Conservation (phyloP, 2,113 vertebrate species). For the Lates calcarifer region DNA sequence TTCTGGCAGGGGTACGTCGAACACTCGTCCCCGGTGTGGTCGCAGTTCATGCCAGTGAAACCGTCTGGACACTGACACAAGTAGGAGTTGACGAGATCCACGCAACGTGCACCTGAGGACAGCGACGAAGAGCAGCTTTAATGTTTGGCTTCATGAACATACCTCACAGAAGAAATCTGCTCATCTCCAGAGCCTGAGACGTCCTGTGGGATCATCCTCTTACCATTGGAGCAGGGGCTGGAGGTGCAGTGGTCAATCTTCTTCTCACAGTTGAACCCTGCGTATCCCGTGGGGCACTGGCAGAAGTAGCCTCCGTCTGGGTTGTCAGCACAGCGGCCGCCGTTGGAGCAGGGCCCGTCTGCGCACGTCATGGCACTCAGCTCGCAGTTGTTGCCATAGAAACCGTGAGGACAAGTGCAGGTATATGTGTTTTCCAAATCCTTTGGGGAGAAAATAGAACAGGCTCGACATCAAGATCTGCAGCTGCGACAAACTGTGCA, state of each 20-base stretch:
- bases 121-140: not conserved
- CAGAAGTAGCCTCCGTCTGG: conserved; percentile 94
- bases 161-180: too few species aligned
- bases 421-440: conserved; percentile 94
- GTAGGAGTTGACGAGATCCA: conserved; percentile 93
- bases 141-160: not conserved
- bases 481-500: not conserved
- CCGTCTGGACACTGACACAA: conserved; percentile 94
- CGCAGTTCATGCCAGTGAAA: conserved; percentile 92
- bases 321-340: conserved; percentile 92
- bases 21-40: conserved; percentile 90
- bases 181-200: not conserved
- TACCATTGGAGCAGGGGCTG: conserved; percentile 94
- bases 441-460: conserved; percentile 75
- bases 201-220: conserved; percentile 31
- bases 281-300: conserved; percentile 91
- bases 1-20: conserved; percentile 91
- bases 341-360: conserved; percentile 95
- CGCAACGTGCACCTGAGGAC: conserved; percentile 90
- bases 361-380: conserved; percentile 97
- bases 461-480: conserved; percentile 12
- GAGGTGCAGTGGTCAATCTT: conserved; percentile 96
- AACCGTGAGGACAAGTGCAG: conserved; percentile 94
- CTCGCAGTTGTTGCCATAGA: conserved; percentile 96
- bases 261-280: conserved; percentile 98